These are phyloP conservation scores for Lepus americanus DNA, from an alignment of 2,113 vertebrate genomes.

Conservation along the genomic window DNA sequence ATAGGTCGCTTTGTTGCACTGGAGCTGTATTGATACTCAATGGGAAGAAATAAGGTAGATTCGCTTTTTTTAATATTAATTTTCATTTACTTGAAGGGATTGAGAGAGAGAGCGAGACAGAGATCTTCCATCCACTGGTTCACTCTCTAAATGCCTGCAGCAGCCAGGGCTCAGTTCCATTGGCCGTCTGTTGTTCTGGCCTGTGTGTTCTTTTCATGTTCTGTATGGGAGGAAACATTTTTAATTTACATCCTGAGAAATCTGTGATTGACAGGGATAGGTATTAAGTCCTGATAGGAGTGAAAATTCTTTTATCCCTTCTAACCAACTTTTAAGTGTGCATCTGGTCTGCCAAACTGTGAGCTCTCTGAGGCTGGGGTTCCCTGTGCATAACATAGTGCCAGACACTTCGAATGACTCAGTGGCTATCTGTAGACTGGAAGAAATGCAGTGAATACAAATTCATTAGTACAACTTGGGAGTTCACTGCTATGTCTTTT, in stretches of 20 bases:
- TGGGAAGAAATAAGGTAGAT: neutral
- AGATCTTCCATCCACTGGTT: no score
- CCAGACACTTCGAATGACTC: neutral
- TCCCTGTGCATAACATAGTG: neutral
- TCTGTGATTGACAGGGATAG: neutral
- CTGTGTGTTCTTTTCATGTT: conserved; percentile 13
- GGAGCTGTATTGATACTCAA: neutral
- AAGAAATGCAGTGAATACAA: neutral
- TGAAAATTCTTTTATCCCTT: neutral
- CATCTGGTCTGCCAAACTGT: neutral
- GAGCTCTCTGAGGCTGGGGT: neutral
- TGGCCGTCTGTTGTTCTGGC: neutral
- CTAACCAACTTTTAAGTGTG: neutral
- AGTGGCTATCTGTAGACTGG: neutral
- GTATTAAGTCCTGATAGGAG: neutral
- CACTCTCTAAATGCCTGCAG: no score
- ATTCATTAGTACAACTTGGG: neutral
- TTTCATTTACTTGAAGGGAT: no score
- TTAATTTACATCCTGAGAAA: conserved; percentile 50
- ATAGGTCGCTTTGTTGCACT: neutral
- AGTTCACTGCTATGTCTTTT: neutral
- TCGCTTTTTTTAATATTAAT: conserved; percentile 16
- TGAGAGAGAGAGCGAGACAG: no score
- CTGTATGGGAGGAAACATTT: conserved; percentile 22
- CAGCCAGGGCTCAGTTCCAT: neutral